Percentiles rank a stretch among this genome's conserved stretches.
Conservation (phyloP, 2,113 vertebrate species). For the Xiphophorus hellerii region DNA sequence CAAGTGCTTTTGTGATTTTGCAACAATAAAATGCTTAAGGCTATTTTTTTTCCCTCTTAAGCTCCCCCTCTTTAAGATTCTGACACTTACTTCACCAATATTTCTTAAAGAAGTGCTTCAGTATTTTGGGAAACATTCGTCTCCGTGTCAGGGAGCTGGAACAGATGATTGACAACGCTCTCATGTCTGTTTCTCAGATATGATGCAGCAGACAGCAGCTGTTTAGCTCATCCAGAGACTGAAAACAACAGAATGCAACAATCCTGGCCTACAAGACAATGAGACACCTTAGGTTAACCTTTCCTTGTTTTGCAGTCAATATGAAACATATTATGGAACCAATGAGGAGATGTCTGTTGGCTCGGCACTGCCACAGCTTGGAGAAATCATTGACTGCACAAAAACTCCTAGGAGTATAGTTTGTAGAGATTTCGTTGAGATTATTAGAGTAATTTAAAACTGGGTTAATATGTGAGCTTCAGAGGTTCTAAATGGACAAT, state of each 20-base stretch:
- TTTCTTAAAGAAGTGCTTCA: neutral
- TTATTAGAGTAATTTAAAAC: neutral
- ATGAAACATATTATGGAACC: neutral
- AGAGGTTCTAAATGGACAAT: neutral
- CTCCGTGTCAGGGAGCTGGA: neutral
- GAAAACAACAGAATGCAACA: neutral
- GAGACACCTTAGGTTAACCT: neutral
- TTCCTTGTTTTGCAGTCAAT: neutral
- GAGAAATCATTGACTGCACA: neutral
- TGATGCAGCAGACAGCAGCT: conserved; percentile 6
- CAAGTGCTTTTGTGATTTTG: neutral
- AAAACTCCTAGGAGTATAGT: neutral
- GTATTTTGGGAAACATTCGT: neutral
- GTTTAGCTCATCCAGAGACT: conserved; percentile 8
- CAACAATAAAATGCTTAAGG: neutral
- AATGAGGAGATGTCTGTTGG: neutral
- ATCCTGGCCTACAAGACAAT: neutral
- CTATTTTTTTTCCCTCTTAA: neutral
- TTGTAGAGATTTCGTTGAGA: neutral
- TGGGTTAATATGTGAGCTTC: neutral
- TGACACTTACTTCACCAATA: neutral
- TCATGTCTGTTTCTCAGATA: conserved; percentile 1
- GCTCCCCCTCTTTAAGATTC: neutral
- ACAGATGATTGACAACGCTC: conserved; percentile 2
- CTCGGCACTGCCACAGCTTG: neutral